Evolutionary conservation across 2,113 vertebrate genomes (phyloP), one percentile per base, ranked within the genome.

Genomic region (Gymnorhina tibicen): DNA sequence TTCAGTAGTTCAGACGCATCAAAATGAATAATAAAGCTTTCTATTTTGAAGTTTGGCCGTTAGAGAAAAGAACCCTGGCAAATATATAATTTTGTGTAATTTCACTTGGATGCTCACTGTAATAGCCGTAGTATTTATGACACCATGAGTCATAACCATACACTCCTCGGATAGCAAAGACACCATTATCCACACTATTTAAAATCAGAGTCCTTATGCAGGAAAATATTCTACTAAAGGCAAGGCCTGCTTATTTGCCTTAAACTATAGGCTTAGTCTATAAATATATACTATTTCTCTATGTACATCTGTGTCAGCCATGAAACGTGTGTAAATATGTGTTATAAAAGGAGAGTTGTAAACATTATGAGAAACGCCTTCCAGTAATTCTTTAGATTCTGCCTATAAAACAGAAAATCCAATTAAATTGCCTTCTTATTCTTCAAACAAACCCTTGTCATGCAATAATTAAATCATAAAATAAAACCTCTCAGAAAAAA

Each of bases 21-120:
- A 84, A 94, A 96, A 96, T 53, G 88, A 72, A 89, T 87, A 93
- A 93, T 84, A 88, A 89, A 92, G 91, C 93, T 97, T 96, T 93
- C 96, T 95, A 93, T 95, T 96, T 94, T 92, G 91, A 96, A 97
- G 93, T 95, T 91, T 94, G 95, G 95, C 95, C 22, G 6, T 90
- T 93, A 90, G 91, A 97, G 91, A 96, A 97, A 95, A 96, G 95
- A 95, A 91, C 53, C 58, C 82, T 94, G 93, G 92, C 95, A 97
- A 95, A 96, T 96, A 88, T 95, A 87, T 93, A 97, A 96, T 97
- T 96, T 95, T 92, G 94, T 96, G 89, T 93, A 95, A 97, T 97
- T 97, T 97, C 94, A 91, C 81, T 96, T 94, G 96, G 97, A 97
- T 87, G 83, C 89, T 93, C 59, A 82, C 91, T 94, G 92, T 93